A percentile compares a stretch with the other conserved stretches of the same genome.
Conservation (phyloP, 2,888 invertebrate genomes). For the Drosophila paucipuncta region DNA sequence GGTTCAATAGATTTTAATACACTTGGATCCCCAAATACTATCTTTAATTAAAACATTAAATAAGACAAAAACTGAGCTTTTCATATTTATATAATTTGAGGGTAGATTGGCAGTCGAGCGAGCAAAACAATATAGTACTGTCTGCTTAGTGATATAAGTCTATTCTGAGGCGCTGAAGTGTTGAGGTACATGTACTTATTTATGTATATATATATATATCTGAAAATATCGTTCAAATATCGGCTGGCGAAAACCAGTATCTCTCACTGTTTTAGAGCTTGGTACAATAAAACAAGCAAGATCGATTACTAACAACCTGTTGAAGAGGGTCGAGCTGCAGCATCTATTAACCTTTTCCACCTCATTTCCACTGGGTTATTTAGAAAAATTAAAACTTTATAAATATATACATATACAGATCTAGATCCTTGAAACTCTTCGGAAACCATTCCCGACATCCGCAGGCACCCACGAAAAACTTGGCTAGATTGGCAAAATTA, state of each 20-base stretch:
- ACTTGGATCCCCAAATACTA: not conserved
- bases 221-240: not conserved
- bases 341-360: not conserved
- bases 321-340: not conserved
- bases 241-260: not conserved
- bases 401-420: no score
- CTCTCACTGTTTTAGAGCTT: not conserved
- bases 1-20: not conserved
- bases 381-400: rapidly evolving
- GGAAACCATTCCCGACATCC: not conserved
- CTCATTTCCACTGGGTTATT: not conserved
- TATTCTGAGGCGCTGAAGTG: no score
- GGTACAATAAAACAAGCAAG: not conserved
- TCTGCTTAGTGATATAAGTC: no score
- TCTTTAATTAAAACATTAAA: not conserved
- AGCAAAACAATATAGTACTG: no score
- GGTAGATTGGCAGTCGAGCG: not conserved
- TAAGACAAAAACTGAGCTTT: not conserved
- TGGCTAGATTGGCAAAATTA: not conserved
- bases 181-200: no score
- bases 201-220: not conserved
- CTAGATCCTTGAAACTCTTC: not conserved
- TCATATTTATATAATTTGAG: not conserved
- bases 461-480: no score
- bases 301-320: not conserved